These are phyloP conservation scores for Ashinkailepas kermadecensis DNA, from an alignment of 2,888 invertebrate genomes.

Conservation along the genomic window DNA sequence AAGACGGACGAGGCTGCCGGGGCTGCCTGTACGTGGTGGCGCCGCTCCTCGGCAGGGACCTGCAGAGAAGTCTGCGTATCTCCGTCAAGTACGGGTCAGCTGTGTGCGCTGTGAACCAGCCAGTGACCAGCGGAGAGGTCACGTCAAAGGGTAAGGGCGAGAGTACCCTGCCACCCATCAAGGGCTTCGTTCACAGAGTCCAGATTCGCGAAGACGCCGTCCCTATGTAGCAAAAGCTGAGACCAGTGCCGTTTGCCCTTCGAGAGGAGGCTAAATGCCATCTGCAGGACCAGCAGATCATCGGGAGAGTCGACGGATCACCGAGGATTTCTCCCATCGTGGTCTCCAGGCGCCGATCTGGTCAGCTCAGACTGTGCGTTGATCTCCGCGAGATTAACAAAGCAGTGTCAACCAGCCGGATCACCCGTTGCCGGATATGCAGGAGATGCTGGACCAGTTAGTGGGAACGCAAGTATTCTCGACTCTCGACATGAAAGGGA, in stretches of 20 bases:
- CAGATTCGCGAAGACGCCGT: background rate
- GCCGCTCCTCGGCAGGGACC: background rate
- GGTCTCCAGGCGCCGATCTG: background rate
- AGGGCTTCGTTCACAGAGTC: background rate
- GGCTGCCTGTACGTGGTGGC: no score
- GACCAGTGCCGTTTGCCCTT: background rate
- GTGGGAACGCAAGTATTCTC: background rate
- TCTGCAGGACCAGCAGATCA: background rate
- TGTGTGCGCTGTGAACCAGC: background rate
- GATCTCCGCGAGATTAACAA: background rate
- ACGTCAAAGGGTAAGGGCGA: background rate
- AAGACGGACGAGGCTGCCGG: no score
- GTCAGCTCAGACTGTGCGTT: background rate
- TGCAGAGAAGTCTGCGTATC: background rate
- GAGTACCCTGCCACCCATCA: background rate
- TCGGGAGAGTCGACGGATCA: background rate
- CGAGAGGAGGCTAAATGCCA: background rate
- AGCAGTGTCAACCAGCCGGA: background rate
- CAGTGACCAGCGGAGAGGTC: background rate
- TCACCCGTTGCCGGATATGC: background rate
- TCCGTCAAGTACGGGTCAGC: background rate
- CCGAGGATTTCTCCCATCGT: background rate
- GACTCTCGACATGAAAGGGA: background rate
- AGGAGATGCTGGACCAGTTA: background rate
- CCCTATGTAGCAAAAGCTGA: background rate